Base-by-base conservation (phyloP, 2,888 invertebrate species). In the Gortyna flavago region DNA sequence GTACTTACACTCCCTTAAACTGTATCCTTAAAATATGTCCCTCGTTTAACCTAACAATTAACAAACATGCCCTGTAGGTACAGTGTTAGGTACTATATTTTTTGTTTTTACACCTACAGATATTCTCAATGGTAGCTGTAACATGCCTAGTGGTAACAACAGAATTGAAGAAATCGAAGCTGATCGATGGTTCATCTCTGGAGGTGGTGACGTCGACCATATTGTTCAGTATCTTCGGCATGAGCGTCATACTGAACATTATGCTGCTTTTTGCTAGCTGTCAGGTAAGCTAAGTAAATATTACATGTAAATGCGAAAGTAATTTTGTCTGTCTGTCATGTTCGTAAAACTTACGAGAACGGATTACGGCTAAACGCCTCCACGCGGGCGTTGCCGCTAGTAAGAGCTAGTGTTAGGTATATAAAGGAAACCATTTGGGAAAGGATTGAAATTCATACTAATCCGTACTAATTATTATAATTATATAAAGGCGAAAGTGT, bases 171-270 rank as follows among this genome's bases (percentile, higher is more conserved):
- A 93, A 90, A 81, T 76, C 87, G 8, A 88, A 90, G 61, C 81
- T 92, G 68, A 90, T 91, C 38, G 89, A 90, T 32, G 93, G 93
- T 54, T 89, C 92, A 0, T 92, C 94, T 0, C 75, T 95, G 35
- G 96, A 96, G 81, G 92, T 92, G 61, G 90, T 93, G 69, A 95
- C 95, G 6, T 91, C 94, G 1, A 95, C 96, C 0, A 93, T 95
- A 32, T 91, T 96, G 59, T 96, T 94, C 87, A 94, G 95, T 77
- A 95, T 96, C 70, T 91, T 96, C 29, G 96, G 96, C 0, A 96
- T 96, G 96, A 93, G 95, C 35, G 92, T 96, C n/a, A 93, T 96
- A 59, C 87, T 96, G 73, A 96, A 95, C 69, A 87, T 94, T 21
- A 86, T 96, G 77, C 91, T 96, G 16, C 91, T 96, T 2, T 89